phyloP scores from a whole-genome alignment of 2,888 invertebrate genomes.

The Dorcus hopei region DNA sequence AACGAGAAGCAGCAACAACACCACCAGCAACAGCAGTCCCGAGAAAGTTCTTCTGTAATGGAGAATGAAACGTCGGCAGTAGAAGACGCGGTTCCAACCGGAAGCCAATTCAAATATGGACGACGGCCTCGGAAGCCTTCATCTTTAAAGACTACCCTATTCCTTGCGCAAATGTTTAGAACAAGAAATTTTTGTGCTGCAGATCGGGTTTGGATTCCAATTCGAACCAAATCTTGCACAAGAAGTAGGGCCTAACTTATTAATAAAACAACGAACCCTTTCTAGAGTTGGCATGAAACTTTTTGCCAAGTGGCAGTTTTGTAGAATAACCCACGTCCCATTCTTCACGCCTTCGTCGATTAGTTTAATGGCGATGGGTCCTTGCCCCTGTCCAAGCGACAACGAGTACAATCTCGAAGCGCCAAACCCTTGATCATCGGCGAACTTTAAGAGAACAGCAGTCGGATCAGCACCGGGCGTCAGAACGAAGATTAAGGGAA shows the following conservation, averaged over 20 bases:
- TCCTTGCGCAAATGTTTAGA: not conserved
- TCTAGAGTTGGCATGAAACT: slow-evolving; percentile 93
- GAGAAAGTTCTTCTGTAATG: too few relatives aligned
- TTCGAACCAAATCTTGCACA: too few relatives aligned
- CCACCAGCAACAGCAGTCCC: too few relatives aligned
- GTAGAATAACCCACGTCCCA: slow-evolving; percentile 91
- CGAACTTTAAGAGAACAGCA: slow-evolving; percentile 83
- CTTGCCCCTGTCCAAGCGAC: slow-evolving; percentile 92
- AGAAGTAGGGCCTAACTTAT: too few relatives aligned
- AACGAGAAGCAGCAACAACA: too few relatives aligned
- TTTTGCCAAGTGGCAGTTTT: slow-evolving; percentile 93
- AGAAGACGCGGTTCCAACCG: too few relatives aligned
- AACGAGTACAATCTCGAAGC: slow-evolving; percentile 72
- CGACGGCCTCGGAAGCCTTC: too few relatives aligned
- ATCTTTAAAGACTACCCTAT: too few relatives aligned
- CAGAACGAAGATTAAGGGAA: slow-evolving; percentile 88
- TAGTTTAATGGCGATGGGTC: slow-evolving; percentile 80
- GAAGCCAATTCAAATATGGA: too few relatives aligned
- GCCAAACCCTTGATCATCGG: slow-evolving; percentile 87
- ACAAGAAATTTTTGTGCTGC: not conserved
- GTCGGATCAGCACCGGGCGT: slow-evolving; percentile 95
- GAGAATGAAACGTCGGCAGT: too few relatives aligned
- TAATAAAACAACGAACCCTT: slow-evolving; percentile 55
- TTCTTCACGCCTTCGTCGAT: slow-evolving; percentile 79
- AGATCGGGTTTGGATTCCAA: too few relatives aligned